Evolutionary conservation across 2,113 vertebrate species (phyloP).

Genomic region (Chaetodon trifascialis): DNA sequence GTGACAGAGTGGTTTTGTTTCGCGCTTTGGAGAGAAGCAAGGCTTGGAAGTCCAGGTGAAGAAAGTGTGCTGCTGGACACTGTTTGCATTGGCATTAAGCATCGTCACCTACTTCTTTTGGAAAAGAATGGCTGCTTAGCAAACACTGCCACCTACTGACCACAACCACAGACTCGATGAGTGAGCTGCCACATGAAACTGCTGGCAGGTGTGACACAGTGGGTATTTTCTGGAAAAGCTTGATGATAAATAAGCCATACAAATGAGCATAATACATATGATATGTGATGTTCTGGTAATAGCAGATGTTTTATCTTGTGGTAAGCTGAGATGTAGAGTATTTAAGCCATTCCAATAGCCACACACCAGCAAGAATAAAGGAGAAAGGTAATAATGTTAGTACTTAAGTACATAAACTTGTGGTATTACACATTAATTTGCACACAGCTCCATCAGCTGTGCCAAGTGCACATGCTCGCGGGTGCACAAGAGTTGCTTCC

Average conservation of each 20-base stretch:
- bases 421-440: neutral
- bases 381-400: neutral
- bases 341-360: neutral
- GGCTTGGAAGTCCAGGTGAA: slow-evolving; percentile 76
- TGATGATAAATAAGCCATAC: neutral
- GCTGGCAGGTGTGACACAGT: no score
- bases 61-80: slow-evolving; percentile 76
- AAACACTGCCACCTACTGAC: slow-evolving; percentile 58
- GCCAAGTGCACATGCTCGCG: no score
- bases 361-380: neutral
- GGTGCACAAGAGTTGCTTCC: no score
- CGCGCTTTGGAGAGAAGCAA: slow-evolving; percentile 76
- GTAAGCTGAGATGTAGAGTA: neutral
- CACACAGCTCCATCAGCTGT: neutral
- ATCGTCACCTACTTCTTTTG: slow-evolving; percentile 72
- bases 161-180: neutral
- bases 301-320: neutral
- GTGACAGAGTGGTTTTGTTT: slow-evolving; percentile 78
- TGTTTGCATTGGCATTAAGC: slow-evolving; percentile 67
- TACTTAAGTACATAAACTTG: neutral
- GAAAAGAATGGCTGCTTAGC: slow-evolving; percentile 59
- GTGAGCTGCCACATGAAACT: neutral
- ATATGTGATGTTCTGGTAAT: neutral
- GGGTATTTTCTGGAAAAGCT: neutral
- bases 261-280: neutral